phyloP scores from a whole-genome alignment of 2,888 invertebrate species.

The Dicyrtomina minuta region DNA sequence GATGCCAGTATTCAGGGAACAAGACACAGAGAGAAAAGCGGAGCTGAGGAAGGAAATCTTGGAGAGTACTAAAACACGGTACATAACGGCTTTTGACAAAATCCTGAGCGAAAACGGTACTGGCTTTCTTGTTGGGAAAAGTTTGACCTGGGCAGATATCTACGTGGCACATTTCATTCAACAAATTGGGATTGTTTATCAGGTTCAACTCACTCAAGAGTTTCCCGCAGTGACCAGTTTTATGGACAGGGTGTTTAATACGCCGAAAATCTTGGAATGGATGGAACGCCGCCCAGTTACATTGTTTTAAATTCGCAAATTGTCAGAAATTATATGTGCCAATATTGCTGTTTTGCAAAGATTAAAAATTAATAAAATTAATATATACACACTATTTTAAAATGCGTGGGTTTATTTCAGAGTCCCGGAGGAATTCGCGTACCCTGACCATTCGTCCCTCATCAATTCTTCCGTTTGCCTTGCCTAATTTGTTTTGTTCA shows the following conservation, averaged over 20 bases:
- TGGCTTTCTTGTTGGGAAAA: constrained; percentile 35
- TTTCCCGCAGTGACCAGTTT: background rate
- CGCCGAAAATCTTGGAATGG: constrained; percentile 5
- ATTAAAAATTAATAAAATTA: too few relatives aligned
- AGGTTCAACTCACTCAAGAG: background rate
- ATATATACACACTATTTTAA: too few relatives aligned
- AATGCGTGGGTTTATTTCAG: too few relatives aligned
- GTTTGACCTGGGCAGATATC: constrained; percentile 38
- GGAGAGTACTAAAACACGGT: background rate
- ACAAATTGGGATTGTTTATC: background rate
- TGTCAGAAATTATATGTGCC: too few relatives aligned
- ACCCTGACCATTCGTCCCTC: too few relatives aligned
- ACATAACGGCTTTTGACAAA: constrained; percentile 25
- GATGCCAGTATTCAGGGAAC: background rate
- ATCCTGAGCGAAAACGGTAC: constrained; percentile 37
- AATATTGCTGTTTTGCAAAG: too few relatives aligned
- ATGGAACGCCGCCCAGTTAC: constrained; percentile 6
- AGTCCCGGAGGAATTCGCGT: too few relatives aligned
- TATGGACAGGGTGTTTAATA: background rate
- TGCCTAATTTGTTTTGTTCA: too few relatives aligned
- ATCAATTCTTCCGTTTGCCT: too few relatives aligned
- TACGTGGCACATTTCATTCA: constrained; percentile 10
- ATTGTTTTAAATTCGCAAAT: background rate
- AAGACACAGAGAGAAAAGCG: constrained; percentile 1
- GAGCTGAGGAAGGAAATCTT: background rate